Evolutionary conservation across 2,888 invertebrate genomes (phyloP), one percentile per base, ranked within the genome.

Genomic region (Lutraria lutraria): DNA sequence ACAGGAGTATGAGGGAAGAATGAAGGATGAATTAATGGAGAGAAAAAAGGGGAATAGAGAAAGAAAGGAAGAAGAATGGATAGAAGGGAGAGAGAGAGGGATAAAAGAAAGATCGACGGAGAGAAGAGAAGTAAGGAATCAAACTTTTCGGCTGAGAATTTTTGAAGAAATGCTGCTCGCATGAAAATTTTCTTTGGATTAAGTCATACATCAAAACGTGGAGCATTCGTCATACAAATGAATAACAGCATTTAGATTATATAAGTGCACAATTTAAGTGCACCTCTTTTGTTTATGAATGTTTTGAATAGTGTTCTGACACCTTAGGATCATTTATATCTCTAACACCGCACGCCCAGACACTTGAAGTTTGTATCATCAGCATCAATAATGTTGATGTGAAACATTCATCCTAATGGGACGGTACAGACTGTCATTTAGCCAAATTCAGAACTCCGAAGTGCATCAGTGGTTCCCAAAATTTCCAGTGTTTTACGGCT

Each of bases 401-500:
- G 34, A 76, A 34, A 34, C 34, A 76, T 76, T 15, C 34, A 15
- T 34, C 31, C 76, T 76, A 76, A 76, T 76, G 76, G 76, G 31
- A 76, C 76, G 76, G 76, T 8, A 76, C 76, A 16, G 76, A 76
- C 19, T 76, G 76, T 76, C 76, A 25, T 76, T 76, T 76, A 76
- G 76, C 29, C 76, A 76, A 76, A 76, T 15, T 31, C 76, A 16
- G 8, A 31, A 34, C 31, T 0, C 31, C 19, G 76, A 76, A 34
- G 34, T 31, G 19, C 76, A 76, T 31, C 31, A 19, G 19, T 76
- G 76, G 76, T 76, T 76, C 76, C 31, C 76, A 31, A 68, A 83
- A 43, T 34, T 16, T 83, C 68, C 25, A 31, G 25, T 43, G 68
- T 68, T 83, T 83, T 25, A 83, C 52, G 83, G 68, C 52, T 83